Conservation (phyloP, 2,797 vertebrate genomes). For the Apogon hyalosoma region DNA sequence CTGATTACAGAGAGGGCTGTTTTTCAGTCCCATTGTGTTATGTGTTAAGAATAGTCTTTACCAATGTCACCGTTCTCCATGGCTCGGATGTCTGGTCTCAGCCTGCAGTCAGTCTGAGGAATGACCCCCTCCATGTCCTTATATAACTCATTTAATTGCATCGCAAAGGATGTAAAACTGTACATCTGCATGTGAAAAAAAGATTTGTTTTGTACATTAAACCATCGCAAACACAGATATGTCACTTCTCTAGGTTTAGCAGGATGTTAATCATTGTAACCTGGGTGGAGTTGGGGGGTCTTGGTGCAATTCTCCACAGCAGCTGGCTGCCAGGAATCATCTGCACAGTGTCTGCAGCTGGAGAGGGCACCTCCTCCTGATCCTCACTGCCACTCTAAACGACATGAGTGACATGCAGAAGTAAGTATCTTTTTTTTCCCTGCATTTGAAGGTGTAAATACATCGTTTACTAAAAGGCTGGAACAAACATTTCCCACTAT, state of each 20-base stretch:
- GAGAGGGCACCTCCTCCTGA: slow-evolving; percentile 89
- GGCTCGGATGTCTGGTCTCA: slow-evolving; percentile 94
- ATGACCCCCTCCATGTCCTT: slow-evolving; percentile 92
- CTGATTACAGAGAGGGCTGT: not conserved
- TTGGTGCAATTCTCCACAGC: slow-evolving; percentile 93
- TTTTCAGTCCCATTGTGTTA: not conserved
- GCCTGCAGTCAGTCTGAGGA: slow-evolving; percentile 93
- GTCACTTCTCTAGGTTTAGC: not conserved
- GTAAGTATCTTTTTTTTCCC: not conserved
- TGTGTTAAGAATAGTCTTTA: slow-evolving; percentile 57
- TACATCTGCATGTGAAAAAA: slow-evolving; percentile 88
- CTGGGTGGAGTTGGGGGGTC: slow-evolving; percentile 93
- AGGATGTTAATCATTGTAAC: slow-evolving; percentile 66
- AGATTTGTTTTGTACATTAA: not conserved
- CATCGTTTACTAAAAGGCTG: not conserved
- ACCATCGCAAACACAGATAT: not conserved
- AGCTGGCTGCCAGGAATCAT: slow-evolving; percentile 93
- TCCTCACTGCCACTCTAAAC: slow-evolving; percentile 83
- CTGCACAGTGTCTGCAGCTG: slow-evolving; percentile 90
- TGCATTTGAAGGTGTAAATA: not conserved
- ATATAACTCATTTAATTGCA: slow-evolving; percentile 94
- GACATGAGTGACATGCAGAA: not conserved
- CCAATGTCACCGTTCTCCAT: slow-evolving; percentile 99
- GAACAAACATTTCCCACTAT: not conserved
- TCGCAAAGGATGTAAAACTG: slow-evolving; percentile 95